A percentile compares a stretch with the other conserved stretches of the same genome.
phyloP scores from a whole-genome alignment of 2,113 vertebrate genomes.

The Dinomys branickii region DNA sequence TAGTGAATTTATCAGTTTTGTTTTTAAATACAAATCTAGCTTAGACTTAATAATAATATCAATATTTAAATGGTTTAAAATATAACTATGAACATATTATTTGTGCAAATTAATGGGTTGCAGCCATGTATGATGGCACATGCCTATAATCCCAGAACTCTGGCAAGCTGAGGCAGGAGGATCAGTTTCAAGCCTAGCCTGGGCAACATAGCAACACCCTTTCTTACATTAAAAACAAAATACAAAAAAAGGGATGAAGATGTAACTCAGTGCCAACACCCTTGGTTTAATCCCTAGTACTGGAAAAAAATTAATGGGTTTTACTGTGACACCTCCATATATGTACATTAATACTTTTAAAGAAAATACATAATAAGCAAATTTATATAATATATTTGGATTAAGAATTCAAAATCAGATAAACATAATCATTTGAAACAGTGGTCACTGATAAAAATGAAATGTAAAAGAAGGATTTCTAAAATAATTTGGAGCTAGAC shows the following conservation, averaged over 20 bases:
- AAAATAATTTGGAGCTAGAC: neutral
- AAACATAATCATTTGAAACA: constrained; percentile 17
- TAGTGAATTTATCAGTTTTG: neutral
- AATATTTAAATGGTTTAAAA: neutral
- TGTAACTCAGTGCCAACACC: neutral
- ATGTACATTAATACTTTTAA: neutral
- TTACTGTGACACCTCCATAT: neutral
- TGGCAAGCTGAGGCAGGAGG: neutral
- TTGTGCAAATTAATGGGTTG: neutral
- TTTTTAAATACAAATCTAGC: constrained; percentile 28
- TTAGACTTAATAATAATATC: constrained; percentile 26
- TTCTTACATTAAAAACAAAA: neutral
- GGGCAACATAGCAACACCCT: neutral
- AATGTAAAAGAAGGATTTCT: neutral
- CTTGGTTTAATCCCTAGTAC: neutral
- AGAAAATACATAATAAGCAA: constrained; percentile 38
- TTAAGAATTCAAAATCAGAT: constrained; percentile 57
- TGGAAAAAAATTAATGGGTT: neutral
- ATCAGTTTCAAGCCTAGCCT: neutral
- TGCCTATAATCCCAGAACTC: neutral
- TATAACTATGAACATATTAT: neutral
- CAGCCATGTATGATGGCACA: neutral
- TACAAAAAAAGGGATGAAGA: neutral
- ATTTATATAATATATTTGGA: neutral
- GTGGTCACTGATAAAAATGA: constrained; percentile 19